Evolutionary conservation across 92 coral and sea anemone genomes (phyloP).

Genomic region (Zoanthus solanderi): DNA sequence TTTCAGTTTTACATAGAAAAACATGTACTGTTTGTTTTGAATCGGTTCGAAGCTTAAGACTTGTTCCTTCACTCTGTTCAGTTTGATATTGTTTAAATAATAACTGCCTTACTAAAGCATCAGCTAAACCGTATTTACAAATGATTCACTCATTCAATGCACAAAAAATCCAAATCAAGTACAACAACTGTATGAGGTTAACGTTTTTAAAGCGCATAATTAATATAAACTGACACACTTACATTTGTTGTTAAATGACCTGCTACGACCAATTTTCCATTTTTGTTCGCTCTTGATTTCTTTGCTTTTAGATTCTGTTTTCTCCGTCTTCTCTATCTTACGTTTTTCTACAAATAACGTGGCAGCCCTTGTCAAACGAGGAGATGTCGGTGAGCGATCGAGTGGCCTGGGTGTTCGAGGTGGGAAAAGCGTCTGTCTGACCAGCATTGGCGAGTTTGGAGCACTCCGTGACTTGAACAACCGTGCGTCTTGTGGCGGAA

Average conservation of each 20-base stretch:
- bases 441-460: conserved; percentile 85
- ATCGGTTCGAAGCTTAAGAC: no score
- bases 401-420: conserved; percentile 84
- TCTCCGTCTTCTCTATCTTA: conserved; percentile 71
- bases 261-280: conserved; percentile 85
- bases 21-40: no score
- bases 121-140: no score
- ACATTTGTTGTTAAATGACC: conserved; percentile 87
- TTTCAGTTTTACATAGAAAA: no score
- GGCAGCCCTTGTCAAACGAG: conserved; percentile 68
- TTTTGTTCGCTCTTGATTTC: conserved; percentile 21
- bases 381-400: conserved; percentile 62
- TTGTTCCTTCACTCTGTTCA: no score
- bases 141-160: no score
- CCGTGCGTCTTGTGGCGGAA: conserved; percentile 94
- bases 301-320: conserved; percentile 59
- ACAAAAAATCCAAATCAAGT: no score
- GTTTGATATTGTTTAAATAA: no score
- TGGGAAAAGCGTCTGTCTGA: conserved; percentile 66
- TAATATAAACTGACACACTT: conserved; percentile 31
- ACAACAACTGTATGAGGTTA: no score
- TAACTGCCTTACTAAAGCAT: no score
- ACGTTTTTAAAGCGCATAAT: neutral
- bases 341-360: conserved; percentile 71
- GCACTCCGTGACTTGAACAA: conserved; percentile 97